A percentile compares a stretch with the other conserved stretches of the same genome.
These are phyloP conservation scores for Grapholita molesta DNA, from an alignment of 1,140 invertebrate species.

Conservation along the genomic window DNA sequence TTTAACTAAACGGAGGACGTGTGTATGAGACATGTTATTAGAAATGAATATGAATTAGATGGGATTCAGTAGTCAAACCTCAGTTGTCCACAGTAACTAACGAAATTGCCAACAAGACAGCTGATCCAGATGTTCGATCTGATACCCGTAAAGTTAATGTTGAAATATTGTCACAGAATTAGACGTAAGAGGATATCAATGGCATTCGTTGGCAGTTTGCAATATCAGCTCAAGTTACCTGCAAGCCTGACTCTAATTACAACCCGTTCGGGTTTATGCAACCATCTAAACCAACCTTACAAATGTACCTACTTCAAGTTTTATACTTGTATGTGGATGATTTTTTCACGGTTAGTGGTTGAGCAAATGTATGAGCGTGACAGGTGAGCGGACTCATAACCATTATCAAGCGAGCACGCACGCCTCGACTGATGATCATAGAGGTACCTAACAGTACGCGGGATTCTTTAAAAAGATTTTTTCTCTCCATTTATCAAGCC, in stretches of 20 bases:
- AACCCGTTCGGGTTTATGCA: slow-evolving; percentile 16
- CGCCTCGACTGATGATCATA: slow-evolving; percentile 8
- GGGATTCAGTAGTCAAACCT: neutral
- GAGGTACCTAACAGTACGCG: neutral
- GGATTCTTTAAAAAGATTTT: slow-evolving; percentile 4
- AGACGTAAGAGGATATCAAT: slow-evolving; percentile 21
- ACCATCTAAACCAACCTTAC: slow-evolving; percentile 27
- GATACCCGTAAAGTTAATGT: slow-evolving; percentile 4
- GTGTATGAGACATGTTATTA: neutral
- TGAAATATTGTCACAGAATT: slow-evolving; percentile 18
- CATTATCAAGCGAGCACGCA: slow-evolving; percentile 30
- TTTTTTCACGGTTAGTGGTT: slow-evolving; percentile 40
- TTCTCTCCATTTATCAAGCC: neutral
- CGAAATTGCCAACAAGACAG: neutral
- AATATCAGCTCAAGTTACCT: slow-evolving; percentile 21
- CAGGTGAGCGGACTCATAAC: slow-evolving; percentile 30
- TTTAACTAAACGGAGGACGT: slow-evolving; percentile 2
- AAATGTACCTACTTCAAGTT: slow-evolving; percentile 24
- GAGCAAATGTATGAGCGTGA: slow-evolving; percentile 29
- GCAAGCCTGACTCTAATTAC: slow-evolving; percentile 18
- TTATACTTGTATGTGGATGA: slow-evolving; percentile 29
- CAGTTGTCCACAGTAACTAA: neutral
- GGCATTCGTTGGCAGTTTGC: slow-evolving; percentile 1
- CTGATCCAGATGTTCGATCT: neutral
- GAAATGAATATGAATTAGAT: slow-evolving; percentile 4